Base-by-base conservation (phyloP, 2,113 vertebrate genomes). In the Condylura cristata region DNA sequence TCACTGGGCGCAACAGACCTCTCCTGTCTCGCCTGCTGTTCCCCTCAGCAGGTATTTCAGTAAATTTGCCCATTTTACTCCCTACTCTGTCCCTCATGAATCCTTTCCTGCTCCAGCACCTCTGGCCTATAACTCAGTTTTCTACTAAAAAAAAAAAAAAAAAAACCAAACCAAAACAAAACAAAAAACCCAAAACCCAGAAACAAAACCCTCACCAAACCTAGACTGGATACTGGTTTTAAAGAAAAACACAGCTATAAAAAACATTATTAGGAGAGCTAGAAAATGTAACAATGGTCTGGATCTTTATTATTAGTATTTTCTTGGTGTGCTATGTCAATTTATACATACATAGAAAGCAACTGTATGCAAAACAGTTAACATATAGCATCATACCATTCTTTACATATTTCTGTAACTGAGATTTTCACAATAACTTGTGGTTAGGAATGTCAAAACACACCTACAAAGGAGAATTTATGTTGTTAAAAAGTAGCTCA, bases 321-420 rank as follows among this genome's bases (percentile, higher is more conserved):
- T 79, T 60, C 24, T 71, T 78, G 18, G 39, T 83, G 18, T n/a
- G 30, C 76, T 63, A 58, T 71, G 34, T n/a, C 48, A 68, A 30
- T 41, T 6, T 37, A 44, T 12, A 30, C 11, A 84, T 5, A 81
- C 32, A 16, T 16, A 83, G 74, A 85, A 61, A 46, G 41, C 41
- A 93, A 89, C 76, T 34, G 91, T 30, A 12, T n/a, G 68, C 32
- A 93, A 82, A 83, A 53, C 46, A 92, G 37, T n/a, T n/a, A n/a
- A n/a, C n/a, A n/a, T n/a, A n/a, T n/a, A n/a, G n/a, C n/a, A n/a
- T n/a, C n/a, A n/a, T n/a, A 78, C 8, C 30, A 82, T 46, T 94
- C 65, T 56, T 82, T 72, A n/a, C 20, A 76, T 44, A 88, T 70
- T 92, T 94, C 32, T 80, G 4, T 84, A 53, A 66, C 87, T 86